Base-by-base conservation (phyloP, 2,797 vertebrate species). In the Perodicticus potto region DNA sequence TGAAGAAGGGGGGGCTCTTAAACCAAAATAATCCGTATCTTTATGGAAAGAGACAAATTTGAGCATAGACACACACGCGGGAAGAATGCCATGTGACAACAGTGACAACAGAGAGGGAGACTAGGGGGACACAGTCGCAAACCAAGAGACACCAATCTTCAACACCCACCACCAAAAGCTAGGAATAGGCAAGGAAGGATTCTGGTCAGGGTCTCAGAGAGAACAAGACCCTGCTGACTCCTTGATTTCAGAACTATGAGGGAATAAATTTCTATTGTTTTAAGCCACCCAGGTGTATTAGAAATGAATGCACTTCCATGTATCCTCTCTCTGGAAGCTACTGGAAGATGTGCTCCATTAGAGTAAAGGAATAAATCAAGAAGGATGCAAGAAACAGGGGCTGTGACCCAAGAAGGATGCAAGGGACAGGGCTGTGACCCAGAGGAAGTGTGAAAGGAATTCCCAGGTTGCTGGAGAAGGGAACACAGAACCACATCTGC, bases 291-390 rank as follows among this genome's bases (percentile, higher is more conserved):
- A 20, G 27, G 63, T 27, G 4, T 29, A 25, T 76, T n/a, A 57
- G 34, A n/a, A n/a, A n/a, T 11, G 0, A 63, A 67, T 5, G 27
- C 10, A 37, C 23, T 0, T 34, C 59, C 34, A 27, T 12, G 3
- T 7, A 34, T 4, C 16, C 23, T 63, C n/a, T 65, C 76, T 81
- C 27, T 27, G 77, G 67, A 53, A 87, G 43, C 14, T 43, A 22
- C 67, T 63, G n/a, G 29, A 87, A 70, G 20, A 55, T 22, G 20
- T 63, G 11, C 4, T 65, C 43, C 10, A 73, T 16, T 3, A 16
- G 20, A 87, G 81, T 43, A n/a, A 43, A 57, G 67, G 27, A 40
- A 43, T 16, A 65, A 87, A n/a, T n/a, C 76, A 40, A 61, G 27
- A 73, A 53, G 73, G n/a, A 34, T 2, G 7, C 27, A 63, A 63